Evolutionary conservation across 2,797 vertebrate genomes (phyloP), one percentile per base, ranked within the genome.

Genomic region (Danio jaintianensis): DNA sequence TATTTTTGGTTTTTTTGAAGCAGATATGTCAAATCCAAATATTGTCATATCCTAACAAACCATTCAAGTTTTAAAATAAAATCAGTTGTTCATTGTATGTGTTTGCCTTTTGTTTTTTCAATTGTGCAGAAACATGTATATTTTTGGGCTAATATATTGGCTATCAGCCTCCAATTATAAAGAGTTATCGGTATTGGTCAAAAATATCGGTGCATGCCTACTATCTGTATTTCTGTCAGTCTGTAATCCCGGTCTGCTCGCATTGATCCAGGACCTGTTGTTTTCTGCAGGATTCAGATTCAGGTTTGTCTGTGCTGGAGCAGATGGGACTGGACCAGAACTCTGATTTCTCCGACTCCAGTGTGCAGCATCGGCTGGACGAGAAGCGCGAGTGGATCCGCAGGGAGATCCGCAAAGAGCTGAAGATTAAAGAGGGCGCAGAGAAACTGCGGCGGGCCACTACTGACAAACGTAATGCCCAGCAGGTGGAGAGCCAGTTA

Each of bases 401-500:
- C 11, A 83, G 91, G 6, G 94, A 94, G 86, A 94, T 94, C 77
- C 92, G 93, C 4, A 91, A 90, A 68, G 94, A 94, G 78, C 86
- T 94, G 78, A 94, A 93, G 88, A 92, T 94, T 56, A 94, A 94
- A 84, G 94, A 93, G 64, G 94, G 94, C 0, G 94, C 93, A 0
- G 93, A 94, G 84, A 94, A 93, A 80, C 91, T 94, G 48, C 89
- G 91, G 1, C 89, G 91, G 8, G 93, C 91, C 68, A 93, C 92
- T 0, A 93, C 91, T 9, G 91, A 92, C 83, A 91, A 92, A 67
- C 90, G 89, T 29, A 93, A 89, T 71, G 91, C 93, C 55, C 95
- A 94, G 81, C 95, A 95, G 16, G 95, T 96, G 89, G 95, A 96
- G 78, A 91, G 92, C 38, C 92, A 96, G 91, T 87, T 97, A 43